Evolutionary conservation across 2,888 invertebrate species (phyloP).

Genomic region (Apamea crenata): DNA sequence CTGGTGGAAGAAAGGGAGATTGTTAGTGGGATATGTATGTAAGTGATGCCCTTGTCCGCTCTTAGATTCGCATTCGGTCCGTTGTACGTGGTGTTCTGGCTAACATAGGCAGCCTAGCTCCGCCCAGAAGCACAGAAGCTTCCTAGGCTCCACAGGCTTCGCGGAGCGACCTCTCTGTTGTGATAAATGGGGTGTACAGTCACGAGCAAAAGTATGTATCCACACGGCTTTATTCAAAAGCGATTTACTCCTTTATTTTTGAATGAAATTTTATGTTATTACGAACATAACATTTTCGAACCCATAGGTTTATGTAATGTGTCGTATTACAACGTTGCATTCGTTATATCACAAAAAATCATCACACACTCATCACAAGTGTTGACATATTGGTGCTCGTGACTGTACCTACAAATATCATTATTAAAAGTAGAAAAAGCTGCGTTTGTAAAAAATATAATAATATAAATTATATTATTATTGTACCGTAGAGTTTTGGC

Average conservation of each 20-base stretch:
- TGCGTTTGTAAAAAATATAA: not conserved
- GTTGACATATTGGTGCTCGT: too few relatives aligned
- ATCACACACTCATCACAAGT: too few relatives aligned
- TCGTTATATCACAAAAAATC: too few relatives aligned
- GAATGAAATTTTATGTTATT: too few relatives aligned
- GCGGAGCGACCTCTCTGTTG: not conserved
- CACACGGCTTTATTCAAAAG: too few relatives aligned
- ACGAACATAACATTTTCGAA: too few relatives aligned
- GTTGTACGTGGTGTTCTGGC: not conserved
- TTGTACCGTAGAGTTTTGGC: not conserved
- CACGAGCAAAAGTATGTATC: too few relatives aligned
- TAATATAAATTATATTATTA: too few relatives aligned
- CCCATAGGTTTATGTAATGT: too few relatives aligned
- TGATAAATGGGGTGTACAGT: not conserved
- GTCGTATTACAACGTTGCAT: too few relatives aligned
- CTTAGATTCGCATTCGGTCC: not conserved
- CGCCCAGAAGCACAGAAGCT: not conserved
- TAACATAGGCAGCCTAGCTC: not conserved
- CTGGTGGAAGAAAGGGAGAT: slow-evolving; percentile 67
- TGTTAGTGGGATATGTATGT: not conserved
- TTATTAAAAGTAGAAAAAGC: not conserved
- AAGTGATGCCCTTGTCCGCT: not conserved
- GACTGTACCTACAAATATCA: not conserved
- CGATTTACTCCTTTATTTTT: too few relatives aligned
- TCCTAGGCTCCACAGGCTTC: not conserved